Conservation (phyloP, 2,888 invertebrate species). For the Marasmarcha lunaedactyla region DNA sequence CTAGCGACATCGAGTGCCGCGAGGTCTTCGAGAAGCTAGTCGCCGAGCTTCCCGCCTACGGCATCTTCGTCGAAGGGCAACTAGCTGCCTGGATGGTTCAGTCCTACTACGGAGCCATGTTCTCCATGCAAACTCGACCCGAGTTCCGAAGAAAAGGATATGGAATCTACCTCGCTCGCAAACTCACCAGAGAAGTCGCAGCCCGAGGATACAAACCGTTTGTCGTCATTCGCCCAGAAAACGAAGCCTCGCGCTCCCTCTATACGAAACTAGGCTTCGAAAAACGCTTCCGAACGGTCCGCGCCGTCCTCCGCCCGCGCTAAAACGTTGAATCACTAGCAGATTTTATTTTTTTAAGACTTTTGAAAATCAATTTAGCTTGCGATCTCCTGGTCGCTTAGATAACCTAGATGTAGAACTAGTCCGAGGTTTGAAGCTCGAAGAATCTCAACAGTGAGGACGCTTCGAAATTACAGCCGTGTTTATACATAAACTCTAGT, state of each 20-base stretch:
- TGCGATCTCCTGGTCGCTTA: constrained; percentile 66
- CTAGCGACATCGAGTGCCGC: constrained; percentile 88
- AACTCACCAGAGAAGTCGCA: constrained; percentile 74
- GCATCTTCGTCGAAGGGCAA: constrained; percentile 81
- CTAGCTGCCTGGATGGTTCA: constrained; percentile 93
- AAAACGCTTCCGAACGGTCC: constrained; percentile 83
- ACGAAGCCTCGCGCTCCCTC: constrained; percentile 86
- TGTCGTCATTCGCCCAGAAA: constrained; percentile 87
- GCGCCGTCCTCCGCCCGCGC: constrained; percentile 78
- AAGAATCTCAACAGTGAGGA: not conserved
- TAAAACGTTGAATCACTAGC: constrained; percentile 51
- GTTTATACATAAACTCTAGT: too few species aligned
- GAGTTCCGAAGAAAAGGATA: constrained; percentile 81
- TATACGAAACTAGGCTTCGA: constrained; percentile 87
- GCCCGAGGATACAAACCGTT: constrained; percentile 85
- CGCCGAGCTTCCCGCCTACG: constrained; percentile 82
- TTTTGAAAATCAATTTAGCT: constrained; percentile 66
- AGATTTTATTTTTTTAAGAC: constrained; percentile 71
- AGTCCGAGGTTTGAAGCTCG: not conserved
- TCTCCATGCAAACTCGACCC: constrained; percentile 89
- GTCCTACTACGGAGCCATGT: constrained; percentile 92
- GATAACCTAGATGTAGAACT: constrained; percentile 16
- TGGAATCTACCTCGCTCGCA: constrained; percentile 79
- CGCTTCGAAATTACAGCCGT: not conserved
- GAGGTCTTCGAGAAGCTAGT: constrained; percentile 86